Evolutionary conservation across 1,140 invertebrate species (phyloP).

Genomic region (Cydia amplana): DNA sequence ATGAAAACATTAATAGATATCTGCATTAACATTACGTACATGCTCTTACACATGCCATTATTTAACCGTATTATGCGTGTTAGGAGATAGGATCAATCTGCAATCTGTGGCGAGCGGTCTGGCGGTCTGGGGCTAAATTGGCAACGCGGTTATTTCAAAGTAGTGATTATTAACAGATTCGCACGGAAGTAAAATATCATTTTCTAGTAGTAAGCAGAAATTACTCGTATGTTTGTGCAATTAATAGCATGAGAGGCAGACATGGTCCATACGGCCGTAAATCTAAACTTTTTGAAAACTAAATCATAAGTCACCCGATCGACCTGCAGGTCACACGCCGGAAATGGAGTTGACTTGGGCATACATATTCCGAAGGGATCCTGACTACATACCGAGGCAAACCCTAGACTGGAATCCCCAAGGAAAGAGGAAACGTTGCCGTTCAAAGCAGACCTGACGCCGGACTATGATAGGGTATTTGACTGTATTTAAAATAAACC

Average conservation of each 20-base stretch:
- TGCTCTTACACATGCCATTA: neutral
- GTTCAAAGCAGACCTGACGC: too few relatives aligned
- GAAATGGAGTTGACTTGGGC: too few relatives aligned
- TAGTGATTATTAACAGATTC: constrained; percentile 1
- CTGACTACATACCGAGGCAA: too few relatives aligned
- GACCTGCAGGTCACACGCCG: too few relatives aligned
- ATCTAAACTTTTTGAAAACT: too few relatives aligned
- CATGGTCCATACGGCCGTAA: neutral
- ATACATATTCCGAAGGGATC: too few relatives aligned
- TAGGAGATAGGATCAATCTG: neutral
- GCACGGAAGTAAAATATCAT: neutral
- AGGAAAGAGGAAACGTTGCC: too few relatives aligned
- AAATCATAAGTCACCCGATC: too few relatives aligned
- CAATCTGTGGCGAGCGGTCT: constrained; percentile 13
- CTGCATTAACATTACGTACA: neutral
- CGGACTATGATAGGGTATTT: too few relatives aligned
- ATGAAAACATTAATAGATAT: neutral
- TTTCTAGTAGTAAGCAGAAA: neutral
- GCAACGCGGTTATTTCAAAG: neutral
- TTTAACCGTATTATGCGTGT: constrained; percentile 9
- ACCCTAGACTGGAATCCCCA: too few relatives aligned
- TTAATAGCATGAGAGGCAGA: neutral
- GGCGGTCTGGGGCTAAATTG: constrained; percentile 4
- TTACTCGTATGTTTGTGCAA: neutral
- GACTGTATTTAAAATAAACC: too few relatives aligned